phyloP scores from a whole-genome alignment of 2,113 vertebrate species.

The Eptesicus fuscus region DNA sequence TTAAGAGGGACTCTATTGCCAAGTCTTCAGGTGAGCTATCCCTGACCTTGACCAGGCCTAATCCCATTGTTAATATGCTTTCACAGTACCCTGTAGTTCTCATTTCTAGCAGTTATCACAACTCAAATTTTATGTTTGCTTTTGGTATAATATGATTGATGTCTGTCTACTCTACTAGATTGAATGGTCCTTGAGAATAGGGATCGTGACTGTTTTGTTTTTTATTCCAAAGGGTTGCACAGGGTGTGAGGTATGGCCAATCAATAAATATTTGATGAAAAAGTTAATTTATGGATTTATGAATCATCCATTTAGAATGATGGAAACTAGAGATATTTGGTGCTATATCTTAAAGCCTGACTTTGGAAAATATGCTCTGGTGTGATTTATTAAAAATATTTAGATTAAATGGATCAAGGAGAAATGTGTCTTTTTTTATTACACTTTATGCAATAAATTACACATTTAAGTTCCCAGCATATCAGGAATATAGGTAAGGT shows the following conservation, averaged over 20 bases:
- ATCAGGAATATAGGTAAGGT: neutral
- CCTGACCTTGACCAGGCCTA: neutral
- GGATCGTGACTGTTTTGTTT: neutral
- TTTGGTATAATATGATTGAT: neutral
- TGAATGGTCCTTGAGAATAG: neutral
- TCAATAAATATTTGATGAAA: slow-evolving; percentile 9
- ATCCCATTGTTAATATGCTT: neutral
- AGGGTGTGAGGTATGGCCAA: neutral
- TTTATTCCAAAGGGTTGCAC: neutral
- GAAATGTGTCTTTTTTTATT: neutral
- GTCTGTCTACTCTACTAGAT: neutral
- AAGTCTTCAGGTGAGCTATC: neutral
- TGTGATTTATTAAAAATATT: neutral
- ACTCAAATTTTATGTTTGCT: neutral
- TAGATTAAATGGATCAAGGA: neutral
- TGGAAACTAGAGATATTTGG: neutral
- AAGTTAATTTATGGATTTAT: neutral
- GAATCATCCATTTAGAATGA: neutral
- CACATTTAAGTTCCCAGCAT: neutral
- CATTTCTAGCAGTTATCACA: neutral
- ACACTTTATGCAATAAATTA: neutral
- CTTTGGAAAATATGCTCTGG: neutral
- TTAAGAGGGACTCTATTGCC: neutral
- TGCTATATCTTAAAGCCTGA: neutral
- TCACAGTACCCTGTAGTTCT: neutral